Conservation (phyloP, 2,797 vertebrate species). For the Erethizon dorsatum region DNA sequence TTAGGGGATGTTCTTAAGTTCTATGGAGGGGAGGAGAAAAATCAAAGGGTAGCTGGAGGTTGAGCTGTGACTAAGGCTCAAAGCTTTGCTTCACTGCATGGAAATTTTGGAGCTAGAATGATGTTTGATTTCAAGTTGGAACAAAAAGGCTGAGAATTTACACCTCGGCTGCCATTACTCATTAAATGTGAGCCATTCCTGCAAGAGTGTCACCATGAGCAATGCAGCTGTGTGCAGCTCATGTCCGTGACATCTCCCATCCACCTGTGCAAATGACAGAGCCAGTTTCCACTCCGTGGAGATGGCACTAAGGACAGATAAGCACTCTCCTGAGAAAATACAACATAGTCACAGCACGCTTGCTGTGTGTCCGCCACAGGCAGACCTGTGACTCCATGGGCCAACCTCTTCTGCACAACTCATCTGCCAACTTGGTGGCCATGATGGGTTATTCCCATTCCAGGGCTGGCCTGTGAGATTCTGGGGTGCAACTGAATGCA, state of each 20-base stretch:
- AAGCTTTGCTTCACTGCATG: not conserved
- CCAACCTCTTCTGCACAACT: not conserved
- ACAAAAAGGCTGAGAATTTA: not conserved
- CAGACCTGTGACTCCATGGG: too few species aligned
- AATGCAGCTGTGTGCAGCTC: not conserved
- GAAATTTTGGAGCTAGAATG: not conserved
- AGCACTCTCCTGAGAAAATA: not conserved
- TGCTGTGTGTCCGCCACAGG: accelerated
- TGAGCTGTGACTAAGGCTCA: not conserved
- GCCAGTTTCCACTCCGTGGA: not conserved
- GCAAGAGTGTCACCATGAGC: not conserved
- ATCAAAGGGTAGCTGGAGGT: too few species aligned
- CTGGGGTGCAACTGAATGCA: not conserved
- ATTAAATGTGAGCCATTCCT: not conserved
- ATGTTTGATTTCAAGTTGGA: not conserved
- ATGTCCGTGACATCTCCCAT: not conserved
- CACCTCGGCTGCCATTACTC: accelerated
- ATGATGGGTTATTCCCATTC: not conserved
- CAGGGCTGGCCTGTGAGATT: not conserved
- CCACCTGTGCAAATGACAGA: not conserved
- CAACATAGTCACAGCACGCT: accelerated
- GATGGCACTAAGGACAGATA: not conserved
- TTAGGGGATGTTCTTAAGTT: not conserved
- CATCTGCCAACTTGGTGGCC: not conserved
- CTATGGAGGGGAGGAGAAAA: not conserved